A percentile compares a stretch with the other conserved stretches of the same genome.
Evolutionary conservation across 2,888 invertebrate genomes (phyloP).

Genomic region (Lypha dubia): DNA sequence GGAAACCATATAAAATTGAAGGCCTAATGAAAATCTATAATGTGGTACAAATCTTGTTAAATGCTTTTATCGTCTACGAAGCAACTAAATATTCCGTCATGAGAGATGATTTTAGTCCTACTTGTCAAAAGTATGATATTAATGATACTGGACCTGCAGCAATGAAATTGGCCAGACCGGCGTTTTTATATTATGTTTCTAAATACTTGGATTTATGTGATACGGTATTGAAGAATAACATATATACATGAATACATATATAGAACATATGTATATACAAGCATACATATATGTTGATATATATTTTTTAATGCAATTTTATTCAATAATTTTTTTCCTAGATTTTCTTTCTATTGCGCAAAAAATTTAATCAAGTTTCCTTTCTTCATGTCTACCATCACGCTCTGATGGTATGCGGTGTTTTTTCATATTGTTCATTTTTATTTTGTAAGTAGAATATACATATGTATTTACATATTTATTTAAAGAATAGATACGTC

Average conservation of each 20-base stretch:
- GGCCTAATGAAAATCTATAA: constrained; percentile 88
- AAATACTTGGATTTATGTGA: constrained; percentile 88
- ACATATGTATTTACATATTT: no score
- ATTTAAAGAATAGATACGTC: no score
- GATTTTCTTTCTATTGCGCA: constrained; percentile 89
- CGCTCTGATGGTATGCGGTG: constrained; percentile 87
- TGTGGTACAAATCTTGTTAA: constrained; percentile 84
- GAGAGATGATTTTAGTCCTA: constrained; percentile 68
- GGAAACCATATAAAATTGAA: constrained; percentile 86
- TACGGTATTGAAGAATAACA: constrained; percentile 84
- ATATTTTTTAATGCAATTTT: no score
- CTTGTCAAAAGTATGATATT: constrained; percentile 71
- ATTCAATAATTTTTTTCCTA: constrained; percentile 22
- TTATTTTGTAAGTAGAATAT: constrained; percentile 83
- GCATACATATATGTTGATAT: not conserved
- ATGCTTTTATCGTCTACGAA: constrained; percentile 63
- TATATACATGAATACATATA: no score
- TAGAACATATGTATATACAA: no score
- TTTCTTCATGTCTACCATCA: constrained; percentile 94
- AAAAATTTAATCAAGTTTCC: constrained; percentile 89
- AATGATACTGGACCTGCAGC: constrained; percentile 74
- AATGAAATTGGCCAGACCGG: constrained; percentile 82
- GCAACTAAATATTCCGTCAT: constrained; percentile 64
- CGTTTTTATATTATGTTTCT: constrained; percentile 86
- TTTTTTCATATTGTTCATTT: constrained; percentile 85